phyloP scores from a whole-genome alignment of 2,113 vertebrate genomes.

The Tenebrosternarchus preto region DNA sequence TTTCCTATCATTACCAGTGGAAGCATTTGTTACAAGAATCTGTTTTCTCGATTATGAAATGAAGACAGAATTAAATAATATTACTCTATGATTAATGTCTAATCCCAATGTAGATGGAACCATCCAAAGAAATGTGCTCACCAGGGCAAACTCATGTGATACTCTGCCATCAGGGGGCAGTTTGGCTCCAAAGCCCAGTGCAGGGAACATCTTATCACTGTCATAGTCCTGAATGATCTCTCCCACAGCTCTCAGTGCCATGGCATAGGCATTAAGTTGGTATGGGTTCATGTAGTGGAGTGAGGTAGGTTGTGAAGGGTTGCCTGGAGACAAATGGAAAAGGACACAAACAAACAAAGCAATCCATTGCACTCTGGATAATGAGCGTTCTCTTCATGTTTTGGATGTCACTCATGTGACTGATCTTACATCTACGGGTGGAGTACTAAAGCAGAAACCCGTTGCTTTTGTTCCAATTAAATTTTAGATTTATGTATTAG shows the following conservation, averaged over 20 bases:
- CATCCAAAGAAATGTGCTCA: conserved; percentile 66
- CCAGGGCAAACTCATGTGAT: conserved; percentile 96
- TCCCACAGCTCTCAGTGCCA: conserved; percentile 92
- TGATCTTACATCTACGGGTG: neutral
- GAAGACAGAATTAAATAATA: too few species aligned
- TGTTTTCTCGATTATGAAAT: too few species aligned
- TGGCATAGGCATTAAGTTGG: conserved; percentile 95
- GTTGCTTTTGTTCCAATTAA: neutral
- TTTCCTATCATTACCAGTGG: too few species aligned
- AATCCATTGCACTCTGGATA: conserved; percentile 9
- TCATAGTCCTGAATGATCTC: conserved; percentile 99
- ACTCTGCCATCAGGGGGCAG: conserved; percentile 94
- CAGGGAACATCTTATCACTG: conserved; percentile 97
- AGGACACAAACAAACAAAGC: conserved; percentile 18
- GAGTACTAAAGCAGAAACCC: neutral
- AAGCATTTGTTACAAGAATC: too few species aligned
- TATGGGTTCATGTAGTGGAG: conserved; percentile 98
- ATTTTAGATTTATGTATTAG: neutral
- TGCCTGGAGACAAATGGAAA: conserved; percentile 75
- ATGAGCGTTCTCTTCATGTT: neutral
- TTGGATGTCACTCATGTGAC: neutral
- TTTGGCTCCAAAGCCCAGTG: conserved; percentile 93
- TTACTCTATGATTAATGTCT: neutral
- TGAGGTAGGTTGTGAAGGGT: conserved; percentile 94
- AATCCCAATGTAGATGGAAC: neutral